These are phyloP conservation scores for Anas capensis DNA, from an alignment of 2,797 vertebrate species.

Conservation along the genomic window DNA sequence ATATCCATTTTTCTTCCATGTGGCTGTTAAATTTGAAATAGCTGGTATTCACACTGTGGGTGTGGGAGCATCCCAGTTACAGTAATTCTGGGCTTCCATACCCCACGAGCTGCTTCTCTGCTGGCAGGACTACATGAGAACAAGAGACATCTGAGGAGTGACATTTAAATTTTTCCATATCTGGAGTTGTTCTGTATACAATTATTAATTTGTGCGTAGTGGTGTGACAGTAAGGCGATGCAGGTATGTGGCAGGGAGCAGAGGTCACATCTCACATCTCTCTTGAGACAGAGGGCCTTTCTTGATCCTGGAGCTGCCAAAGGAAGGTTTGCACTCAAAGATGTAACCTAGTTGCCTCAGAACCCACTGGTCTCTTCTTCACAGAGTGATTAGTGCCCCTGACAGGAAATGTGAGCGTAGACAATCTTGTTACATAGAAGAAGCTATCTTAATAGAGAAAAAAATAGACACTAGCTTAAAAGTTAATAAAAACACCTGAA, in stretches of 20 bases:
- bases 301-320: background rate
- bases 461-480: background rate
- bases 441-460: background rate
- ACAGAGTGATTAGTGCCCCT: rapidly evolving
- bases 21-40: background rate
- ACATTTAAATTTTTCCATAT: background rate
- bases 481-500: background rate
- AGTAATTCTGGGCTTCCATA: background rate
- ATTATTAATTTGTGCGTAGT: rapidly evolving
- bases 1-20: background rate
- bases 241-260: background rate
- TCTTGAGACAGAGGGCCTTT: background rate
- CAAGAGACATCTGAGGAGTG: background rate
- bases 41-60: background rate
- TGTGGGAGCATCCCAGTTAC: background rate
- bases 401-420: rapidly evolving
- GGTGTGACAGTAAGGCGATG: background rate
- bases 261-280: background rate
- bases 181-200: background rate
- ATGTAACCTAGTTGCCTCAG: background rate
- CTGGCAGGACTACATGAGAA: background rate
- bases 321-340: background rate
- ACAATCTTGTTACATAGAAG: background rate
- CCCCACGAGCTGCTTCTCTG: background rate
- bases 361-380: background rate